Conservation (phyloP, 64 coral and sea anemone species). For the Anthopleura sola region DNA sequence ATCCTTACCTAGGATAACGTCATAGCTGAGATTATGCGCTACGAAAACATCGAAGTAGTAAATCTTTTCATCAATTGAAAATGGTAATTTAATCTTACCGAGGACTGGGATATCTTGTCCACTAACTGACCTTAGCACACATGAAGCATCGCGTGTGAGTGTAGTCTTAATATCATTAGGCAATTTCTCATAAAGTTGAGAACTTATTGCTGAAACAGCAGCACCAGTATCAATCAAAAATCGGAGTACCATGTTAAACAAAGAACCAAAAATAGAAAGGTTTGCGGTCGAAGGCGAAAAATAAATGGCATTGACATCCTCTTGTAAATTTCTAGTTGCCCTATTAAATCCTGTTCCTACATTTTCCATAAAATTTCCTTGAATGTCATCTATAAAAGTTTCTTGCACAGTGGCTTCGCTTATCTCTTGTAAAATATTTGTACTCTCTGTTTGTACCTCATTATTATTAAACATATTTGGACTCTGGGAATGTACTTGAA, state of each 20-base stretch:
- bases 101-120: not conserved
- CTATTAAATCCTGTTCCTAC: too few species aligned
- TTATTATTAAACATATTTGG: not conserved
- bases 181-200: not conserved
- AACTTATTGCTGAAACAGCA: not conserved
- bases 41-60: not conserved
- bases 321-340: too few species aligned
- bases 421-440: not conserved
- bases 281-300: not conserved
- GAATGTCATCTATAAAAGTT: not conserved
- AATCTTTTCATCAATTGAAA: not conserved
- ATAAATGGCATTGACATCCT: not conserved
- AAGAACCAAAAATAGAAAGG: not conserved
- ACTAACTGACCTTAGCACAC: not conserved
- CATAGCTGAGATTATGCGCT: slow-evolving; percentile 18
- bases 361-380: not conserved
- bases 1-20: slow-evolving; percentile 47
- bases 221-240: slow-evolving; percentile 10
- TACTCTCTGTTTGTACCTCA: not conserved
- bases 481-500: not conserved
- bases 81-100: not conserved
- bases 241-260: not conserved
- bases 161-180: too few species aligned
- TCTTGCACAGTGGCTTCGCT: not conserved
- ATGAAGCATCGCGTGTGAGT: not conserved